phyloP scores from a whole-genome alignment of 2,797 vertebrate genomes.

The Squalus acanthias region DNA sequence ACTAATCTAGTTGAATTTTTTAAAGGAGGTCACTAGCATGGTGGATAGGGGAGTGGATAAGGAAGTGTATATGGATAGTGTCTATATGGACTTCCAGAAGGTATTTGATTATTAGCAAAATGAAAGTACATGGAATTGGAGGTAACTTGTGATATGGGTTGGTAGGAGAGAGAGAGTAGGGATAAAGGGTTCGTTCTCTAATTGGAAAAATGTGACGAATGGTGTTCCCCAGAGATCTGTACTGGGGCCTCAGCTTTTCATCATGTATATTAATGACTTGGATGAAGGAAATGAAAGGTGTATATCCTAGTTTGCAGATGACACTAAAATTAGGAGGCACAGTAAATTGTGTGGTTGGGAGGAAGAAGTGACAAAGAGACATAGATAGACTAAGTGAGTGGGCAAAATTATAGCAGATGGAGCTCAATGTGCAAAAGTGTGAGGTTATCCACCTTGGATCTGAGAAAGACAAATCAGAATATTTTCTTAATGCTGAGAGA shows the following conservation, averaged over 20 bases:
- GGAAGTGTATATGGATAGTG: background rate
- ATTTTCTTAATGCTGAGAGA: background rate
- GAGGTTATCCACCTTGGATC: background rate
- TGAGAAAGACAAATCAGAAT: background rate
- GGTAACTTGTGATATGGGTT: no score
- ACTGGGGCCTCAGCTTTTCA: background rate
- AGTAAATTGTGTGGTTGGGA: background rate
- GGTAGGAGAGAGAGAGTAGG: background rate
- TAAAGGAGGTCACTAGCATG: background rate
- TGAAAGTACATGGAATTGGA: no score
- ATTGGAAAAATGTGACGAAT: background rate
- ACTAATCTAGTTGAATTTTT: background rate
- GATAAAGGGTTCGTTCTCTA: background rate
- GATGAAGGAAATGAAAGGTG: background rate
- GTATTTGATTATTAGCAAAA: background rate
- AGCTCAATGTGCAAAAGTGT: background rate
- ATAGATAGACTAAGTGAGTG: background rate
- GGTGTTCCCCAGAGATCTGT: background rate
- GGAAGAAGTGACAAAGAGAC: background rate
- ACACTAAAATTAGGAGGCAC: background rate
- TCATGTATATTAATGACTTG: background rate
- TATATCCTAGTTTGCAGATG: background rate
- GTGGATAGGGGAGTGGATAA: background rate
- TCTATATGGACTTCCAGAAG: background rate
- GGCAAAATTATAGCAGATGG: background rate